Percentiles rank a stretch among this genome's conserved stretches.
phyloP scores from a whole-genome alignment of 2,888 invertebrate species.

The Tolmerus cingulatus region DNA sequence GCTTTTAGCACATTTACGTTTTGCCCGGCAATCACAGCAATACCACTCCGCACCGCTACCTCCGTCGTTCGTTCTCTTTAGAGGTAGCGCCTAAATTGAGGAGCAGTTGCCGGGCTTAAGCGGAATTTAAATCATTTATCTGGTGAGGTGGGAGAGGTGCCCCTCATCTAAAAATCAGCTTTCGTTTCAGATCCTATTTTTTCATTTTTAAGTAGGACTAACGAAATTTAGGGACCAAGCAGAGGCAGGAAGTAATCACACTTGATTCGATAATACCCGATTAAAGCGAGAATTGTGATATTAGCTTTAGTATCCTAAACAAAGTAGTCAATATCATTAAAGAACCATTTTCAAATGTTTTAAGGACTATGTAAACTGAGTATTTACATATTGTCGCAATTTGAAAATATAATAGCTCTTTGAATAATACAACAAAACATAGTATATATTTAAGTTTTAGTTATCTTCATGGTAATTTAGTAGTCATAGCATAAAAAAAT shows the following conservation, averaged over 20 bases:
- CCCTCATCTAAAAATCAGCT: neutral
- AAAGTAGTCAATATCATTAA: neutral
- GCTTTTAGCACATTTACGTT: conserved; percentile 40
- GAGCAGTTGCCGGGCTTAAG: conserved; percentile 2
- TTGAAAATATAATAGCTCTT: neutral
- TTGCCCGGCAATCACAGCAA: neutral
- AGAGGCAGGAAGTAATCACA: neutral
- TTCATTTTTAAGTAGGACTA: neutral
- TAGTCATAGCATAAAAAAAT: too few species aligned
- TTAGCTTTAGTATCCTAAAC: neutral
- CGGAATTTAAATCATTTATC: conserved; percentile 18
- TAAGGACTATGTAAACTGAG: neutral
- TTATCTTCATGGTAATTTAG: too few species aligned
- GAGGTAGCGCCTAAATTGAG: neutral
- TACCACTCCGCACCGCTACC: neutral
- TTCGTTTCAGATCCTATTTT: neutral
- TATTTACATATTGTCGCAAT: neutral
- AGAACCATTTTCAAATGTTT: neutral
- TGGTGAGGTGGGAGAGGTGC: neutral
- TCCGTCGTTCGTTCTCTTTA: neutral
- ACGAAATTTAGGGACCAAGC: neutral
- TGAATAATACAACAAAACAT: too few species aligned
- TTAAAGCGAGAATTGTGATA: neutral
- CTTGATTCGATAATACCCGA: neutral
- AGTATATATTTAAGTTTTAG: too few species aligned